Conservation (phyloP, 2,113 vertebrate genomes). For the Zosterops pallidus region DNA sequence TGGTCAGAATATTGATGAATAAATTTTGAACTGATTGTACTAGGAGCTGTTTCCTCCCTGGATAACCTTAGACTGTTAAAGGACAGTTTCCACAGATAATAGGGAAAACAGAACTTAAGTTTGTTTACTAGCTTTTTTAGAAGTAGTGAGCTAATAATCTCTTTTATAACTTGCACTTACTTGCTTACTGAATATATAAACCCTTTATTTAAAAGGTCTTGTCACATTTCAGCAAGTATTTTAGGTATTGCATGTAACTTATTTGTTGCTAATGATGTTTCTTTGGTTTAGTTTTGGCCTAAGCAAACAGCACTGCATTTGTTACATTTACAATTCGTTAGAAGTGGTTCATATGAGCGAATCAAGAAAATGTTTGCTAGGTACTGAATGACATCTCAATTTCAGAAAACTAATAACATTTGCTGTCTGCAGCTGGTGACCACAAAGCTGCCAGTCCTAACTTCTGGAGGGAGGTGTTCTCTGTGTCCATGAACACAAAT, state of each 20-base stretch:
- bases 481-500: not conserved
- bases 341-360: not conserved
- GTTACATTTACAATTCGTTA: not conserved
- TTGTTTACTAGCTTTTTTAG: not conserved
- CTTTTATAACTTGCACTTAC: not conserved
- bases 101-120: not conserved
- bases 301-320: not conserved
- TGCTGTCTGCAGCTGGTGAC: not conserved
- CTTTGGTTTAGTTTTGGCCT: not conserved
- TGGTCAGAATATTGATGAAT: not conserved
- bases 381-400: not conserved
- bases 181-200: not conserved
- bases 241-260: not conserved
- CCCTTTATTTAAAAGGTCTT: not conserved
- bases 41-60: not conserved
- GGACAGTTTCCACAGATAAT: not conserved
- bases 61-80: not conserved
- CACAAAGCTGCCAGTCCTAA: accelerated
- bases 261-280: not conserved
- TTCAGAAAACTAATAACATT: not conserved
- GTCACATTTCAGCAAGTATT: not conserved
- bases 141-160: not conserved
- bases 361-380: not conserved
- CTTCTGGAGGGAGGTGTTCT: not conserved
- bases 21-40: not conserved